phyloP scores from a whole-genome alignment of 2,888 invertebrate genomes.

The Gastrophysa polygoni region DNA sequence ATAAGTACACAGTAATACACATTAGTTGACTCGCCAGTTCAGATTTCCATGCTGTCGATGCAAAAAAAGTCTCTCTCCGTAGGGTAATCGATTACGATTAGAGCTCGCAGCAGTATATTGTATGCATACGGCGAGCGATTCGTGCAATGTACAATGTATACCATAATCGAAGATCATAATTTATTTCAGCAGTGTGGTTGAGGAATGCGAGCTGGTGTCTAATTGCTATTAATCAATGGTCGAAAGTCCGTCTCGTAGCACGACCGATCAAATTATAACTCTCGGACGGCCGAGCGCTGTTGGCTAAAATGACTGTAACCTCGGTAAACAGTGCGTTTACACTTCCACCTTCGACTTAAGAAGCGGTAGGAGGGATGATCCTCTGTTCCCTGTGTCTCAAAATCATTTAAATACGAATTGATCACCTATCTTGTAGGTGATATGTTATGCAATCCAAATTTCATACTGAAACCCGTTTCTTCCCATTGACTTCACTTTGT shows the following conservation, averaged over 20 bases:
- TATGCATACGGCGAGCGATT: conserved; percentile 5
- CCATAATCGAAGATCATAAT: conserved; percentile 16
- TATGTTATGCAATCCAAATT: no score
- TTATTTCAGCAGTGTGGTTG: conserved; percentile 46
- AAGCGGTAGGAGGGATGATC: no score
- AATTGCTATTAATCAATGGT: conserved; percentile 58
- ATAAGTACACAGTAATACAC: no score
- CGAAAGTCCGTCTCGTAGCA: conserved; percentile 56
- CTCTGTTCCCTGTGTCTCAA: no score
- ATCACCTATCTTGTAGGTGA: no score
- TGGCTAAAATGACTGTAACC: conserved; percentile 57
- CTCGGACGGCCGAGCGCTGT: conserved; percentile 55
- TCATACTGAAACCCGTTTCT: no score
- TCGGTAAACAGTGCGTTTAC: conserved; percentile 58
- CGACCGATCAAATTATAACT: conserved; percentile 61
- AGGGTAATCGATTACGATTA: background rate
- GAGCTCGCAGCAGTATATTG: background rate
- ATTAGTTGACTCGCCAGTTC: no score
- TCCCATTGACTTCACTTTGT: no score
- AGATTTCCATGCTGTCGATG: no score
- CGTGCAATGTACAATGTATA: background rate
- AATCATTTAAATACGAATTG: no score
- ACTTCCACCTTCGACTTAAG: no score
- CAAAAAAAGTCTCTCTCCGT: no score
- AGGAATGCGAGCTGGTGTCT: conserved; percentile 54